phyloP scores from a whole-genome alignment of 2,113 vertebrate species.

The Limanda limanda region DNA sequence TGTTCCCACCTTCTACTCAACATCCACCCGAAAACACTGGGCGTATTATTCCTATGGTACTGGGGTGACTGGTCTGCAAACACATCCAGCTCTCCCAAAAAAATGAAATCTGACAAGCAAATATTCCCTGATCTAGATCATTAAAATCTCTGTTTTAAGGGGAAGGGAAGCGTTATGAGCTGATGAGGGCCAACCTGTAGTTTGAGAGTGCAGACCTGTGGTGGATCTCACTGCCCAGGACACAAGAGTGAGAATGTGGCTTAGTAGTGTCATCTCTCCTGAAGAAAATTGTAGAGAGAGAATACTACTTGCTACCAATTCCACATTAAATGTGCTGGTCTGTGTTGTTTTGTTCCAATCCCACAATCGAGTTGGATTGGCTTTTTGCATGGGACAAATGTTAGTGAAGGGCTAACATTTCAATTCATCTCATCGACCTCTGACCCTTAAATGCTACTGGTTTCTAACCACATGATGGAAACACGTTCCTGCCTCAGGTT shows the following conservation, averaged over 20 bases:
- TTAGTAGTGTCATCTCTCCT: constrained; percentile 7
- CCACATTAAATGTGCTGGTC: constrained; percentile 7
- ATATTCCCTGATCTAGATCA: constrained; percentile 7
- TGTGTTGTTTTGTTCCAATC: constrained; percentile 37
- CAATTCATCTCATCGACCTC: constrained; percentile 27
- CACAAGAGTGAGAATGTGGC: constrained; percentile 5
- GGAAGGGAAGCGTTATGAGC: constrained; percentile 1
- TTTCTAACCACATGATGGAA: constrained; percentile 44
- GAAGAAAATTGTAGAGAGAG: not conserved
- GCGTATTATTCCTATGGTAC: constrained; percentile 12
- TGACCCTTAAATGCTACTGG: constrained; percentile 43
- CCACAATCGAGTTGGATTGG: constrained; percentile 15
- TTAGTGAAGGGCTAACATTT: constrained; percentile 55
- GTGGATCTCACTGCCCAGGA: constrained; percentile 24
- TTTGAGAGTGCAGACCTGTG: constrained; percentile 23
- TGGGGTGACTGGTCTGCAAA: constrained; percentile 6
- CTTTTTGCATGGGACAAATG: constrained; percentile 35
- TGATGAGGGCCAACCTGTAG: constrained; percentile 3
- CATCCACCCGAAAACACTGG: not conserved
- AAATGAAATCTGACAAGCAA: not conserved
- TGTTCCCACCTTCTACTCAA: constrained; percentile 12
- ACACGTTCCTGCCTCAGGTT: constrained; percentile 26
- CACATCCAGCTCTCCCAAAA: not conserved
- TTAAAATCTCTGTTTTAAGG: not conserved
- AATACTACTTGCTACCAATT: constrained; percentile 27